Base-by-base conservation (phyloP, 2,797 vertebrate species). In the Thamnophis elegans region DNA sequence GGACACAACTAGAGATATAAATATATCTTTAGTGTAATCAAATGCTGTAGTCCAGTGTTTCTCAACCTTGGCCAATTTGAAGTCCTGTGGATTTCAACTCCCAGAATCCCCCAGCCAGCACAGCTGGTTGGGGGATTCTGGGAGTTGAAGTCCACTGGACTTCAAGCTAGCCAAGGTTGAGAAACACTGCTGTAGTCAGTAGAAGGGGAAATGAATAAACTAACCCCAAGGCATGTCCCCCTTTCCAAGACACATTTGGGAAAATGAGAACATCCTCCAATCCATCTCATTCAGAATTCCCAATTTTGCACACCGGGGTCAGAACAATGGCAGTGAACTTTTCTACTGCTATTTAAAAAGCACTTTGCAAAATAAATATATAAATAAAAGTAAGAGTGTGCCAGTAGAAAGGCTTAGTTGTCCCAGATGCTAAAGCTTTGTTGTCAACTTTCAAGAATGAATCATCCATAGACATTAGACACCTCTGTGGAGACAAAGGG, bases 381-480 rank as follows among this genome's bases (percentile, higher is more conserved):
- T 36, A 78, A 78, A 42, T 36, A 36, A 73, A 36, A 36, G 3
- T 78, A 78, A 42, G 68, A 78, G 22, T 47, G 20, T 42, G 36
- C 20, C 10, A 32, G n/a, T 55, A 58, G 68, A 25, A 82, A 42
- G 42, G 32, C 36, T 68, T 1, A 58, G 36, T 90, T 82, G 89
- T 32, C 68, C 22, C 68, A 58, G n/a, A 47, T 56, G n/a, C 32
- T 56, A 90, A 56, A 36, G 7, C 22, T 42, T 36, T 54, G 14
- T 14, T 36, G 42, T 56, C 53, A 78, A 22, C 18, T 78, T 42
- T 86, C 51, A 88, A 88, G 14, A 73, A 36, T 73, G 36, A 73
- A 73, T 73, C 92, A 62, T 56, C 16, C 93, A 92, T 89, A 93
- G 92, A 88, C 53, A 51, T 65, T 65, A 16, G 36, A 89, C 8